phyloP scores from a whole-genome alignment of 1,140 invertebrate species.

The Gryon sp. region DNA sequence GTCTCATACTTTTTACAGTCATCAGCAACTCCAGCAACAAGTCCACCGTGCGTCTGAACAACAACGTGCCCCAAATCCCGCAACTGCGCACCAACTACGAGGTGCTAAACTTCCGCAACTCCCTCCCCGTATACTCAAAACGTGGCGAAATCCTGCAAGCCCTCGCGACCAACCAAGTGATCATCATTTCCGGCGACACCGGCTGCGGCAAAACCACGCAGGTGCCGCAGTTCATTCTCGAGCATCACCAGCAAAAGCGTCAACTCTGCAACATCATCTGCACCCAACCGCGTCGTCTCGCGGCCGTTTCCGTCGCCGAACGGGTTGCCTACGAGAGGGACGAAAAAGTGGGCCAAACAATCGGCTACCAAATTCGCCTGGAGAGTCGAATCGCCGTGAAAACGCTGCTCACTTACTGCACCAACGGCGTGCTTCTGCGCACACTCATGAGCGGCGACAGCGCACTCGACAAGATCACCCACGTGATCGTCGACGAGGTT shows the following conservation, averaged over 20 bases:
- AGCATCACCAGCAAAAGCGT: conserved; percentile 84
- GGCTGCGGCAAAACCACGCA: conserved; percentile 96
- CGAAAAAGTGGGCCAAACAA: conserved; percentile 91
- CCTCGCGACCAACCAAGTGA: conserved; percentile 80
- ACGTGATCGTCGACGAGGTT: conserved; percentile 95
- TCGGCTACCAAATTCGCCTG: conserved; percentile 96
- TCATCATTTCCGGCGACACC: conserved; percentile 88
- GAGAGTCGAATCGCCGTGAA: conserved; percentile 89
- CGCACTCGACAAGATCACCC: conserved; percentile 86
- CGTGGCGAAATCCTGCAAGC: conserved; percentile 80
- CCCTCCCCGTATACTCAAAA: conserved; percentile 81
- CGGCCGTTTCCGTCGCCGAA: conserved; percentile 92
- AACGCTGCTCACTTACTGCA: conserved; percentile 94
- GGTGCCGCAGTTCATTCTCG: conserved; percentile 93
- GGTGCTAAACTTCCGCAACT: conserved; percentile 79
- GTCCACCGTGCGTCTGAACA: conserved; percentile 82
- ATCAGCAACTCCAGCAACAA: conserved; percentile 78
- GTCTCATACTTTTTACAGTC: conserved; percentile 71
- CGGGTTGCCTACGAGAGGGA: conserved; percentile 91
- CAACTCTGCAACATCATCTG: conserved; percentile 92
- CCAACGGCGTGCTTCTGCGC: conserved; percentile 92
- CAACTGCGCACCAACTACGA: conserved; percentile 78
- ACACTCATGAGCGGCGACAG: conserved; percentile 90
- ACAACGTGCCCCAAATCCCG: conserved; percentile 83
- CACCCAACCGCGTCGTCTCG: conserved; percentile 94